These are phyloP conservation scores for Ips nitidus DNA, from an alignment of 1,140 invertebrate species.

Conservation along the genomic window DNA sequence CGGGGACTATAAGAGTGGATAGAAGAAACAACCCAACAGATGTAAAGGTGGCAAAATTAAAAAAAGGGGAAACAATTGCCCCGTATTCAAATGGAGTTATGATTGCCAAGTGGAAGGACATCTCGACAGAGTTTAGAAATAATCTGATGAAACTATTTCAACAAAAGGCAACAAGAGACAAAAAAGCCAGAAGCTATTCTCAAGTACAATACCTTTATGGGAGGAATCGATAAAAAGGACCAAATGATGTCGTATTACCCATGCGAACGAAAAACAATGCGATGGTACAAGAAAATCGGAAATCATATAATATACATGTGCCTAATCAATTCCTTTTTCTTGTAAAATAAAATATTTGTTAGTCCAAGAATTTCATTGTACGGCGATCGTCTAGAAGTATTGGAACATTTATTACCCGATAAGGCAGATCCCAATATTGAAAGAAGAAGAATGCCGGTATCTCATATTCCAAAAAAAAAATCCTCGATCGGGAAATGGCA, in stretches of 20 bases:
- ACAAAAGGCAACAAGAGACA: too few relatives aligned
- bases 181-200: conserved; percentile 34
- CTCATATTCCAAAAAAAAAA: too few relatives aligned
- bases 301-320: conserved; percentile 23
- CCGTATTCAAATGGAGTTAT: too few relatives aligned
- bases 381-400: conserved; percentile 6
- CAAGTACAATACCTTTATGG: conserved; percentile 34
- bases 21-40: conserved; percentile 24
- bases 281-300: conserved; percentile 33
- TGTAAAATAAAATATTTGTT: conserved; percentile 16
- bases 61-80: too few relatives aligned
- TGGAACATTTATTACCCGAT: conserved; percentile 7
- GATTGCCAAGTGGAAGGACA: too few relatives aligned
- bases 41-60: conserved; percentile 44
- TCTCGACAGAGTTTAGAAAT: too few relatives aligned
- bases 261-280: conserved; percentile 23
- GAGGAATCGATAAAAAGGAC: conserved; percentile 29
- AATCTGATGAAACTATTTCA: too few relatives aligned
- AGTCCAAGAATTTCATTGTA: conserved; percentile 13
- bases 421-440: too few relatives aligned
- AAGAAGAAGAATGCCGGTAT: too few relatives aligned
- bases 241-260: conserved; percentile 33
- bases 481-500: too few relatives aligned
- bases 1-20: conserved; percentile 46
- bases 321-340: too few relatives aligned